Evolutionary conservation across 2,888 invertebrate species (phyloP).

Genomic region (Fissipunctia ypsillon): DNA sequence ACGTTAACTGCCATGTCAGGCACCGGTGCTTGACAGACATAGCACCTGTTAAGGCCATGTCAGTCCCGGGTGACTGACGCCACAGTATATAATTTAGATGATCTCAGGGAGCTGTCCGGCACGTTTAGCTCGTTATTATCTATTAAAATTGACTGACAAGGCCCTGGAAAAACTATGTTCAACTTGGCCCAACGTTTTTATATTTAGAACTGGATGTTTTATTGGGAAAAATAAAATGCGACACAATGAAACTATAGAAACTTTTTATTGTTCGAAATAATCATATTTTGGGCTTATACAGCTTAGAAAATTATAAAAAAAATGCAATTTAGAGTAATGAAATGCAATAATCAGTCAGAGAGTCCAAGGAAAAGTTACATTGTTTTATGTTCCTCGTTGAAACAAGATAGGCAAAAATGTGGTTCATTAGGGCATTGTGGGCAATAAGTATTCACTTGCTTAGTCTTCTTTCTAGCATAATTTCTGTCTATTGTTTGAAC

Average conservation of each 20-base stretch:
- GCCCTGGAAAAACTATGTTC: not conserved
- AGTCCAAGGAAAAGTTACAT: no score
- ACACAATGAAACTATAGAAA: not conserved
- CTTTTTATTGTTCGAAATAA: not conserved
- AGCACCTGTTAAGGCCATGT: not conserved
- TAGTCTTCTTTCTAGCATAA: slow-evolving; percentile 56
- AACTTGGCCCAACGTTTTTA: not conserved
- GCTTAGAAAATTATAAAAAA: no score
- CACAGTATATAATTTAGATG: not conserved
- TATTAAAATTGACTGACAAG: not conserved
- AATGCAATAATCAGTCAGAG: no score
- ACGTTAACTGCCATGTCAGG: not conserved
- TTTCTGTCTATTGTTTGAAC: slow-evolving; percentile 35
- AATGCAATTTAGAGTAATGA: no score
- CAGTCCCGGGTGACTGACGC: not conserved
- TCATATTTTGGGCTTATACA: not conserved
- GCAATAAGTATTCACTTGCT: slow-evolving; percentile 59
- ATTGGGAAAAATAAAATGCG: not conserved
- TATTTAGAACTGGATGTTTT: not conserved
- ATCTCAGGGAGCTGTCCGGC: not conserved
- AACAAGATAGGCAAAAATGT: slow-evolving; percentile 60
- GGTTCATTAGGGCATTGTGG: slow-evolving; percentile 55
- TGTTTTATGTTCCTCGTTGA: slow-evolving; percentile 32
- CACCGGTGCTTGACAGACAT: slow-evolving; percentile 1
- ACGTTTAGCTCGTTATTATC: not conserved